Evolutionary conservation across 2,888 invertebrate species (phyloP), one percentile per base, ranked within the genome.

Genomic region (Xanthorhoe designata): DNA sequence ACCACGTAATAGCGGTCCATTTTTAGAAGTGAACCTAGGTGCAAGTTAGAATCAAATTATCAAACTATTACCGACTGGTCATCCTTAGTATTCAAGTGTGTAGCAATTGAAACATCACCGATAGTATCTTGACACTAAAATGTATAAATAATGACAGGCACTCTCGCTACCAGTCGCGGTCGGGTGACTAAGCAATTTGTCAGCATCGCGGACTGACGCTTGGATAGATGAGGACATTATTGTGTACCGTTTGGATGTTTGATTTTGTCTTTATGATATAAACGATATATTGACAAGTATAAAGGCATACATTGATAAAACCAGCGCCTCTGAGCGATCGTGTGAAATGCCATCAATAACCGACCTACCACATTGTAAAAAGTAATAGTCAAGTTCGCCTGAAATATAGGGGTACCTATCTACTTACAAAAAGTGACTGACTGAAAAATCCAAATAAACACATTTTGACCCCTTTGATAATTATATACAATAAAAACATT

Each of bases 151-250:
- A 58, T 66, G 68, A 58, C 51, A 59, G 24, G 64, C 47, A 66
- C 61, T 64, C 66, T 62, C 53, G 52, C 72, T 71, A 69, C 72
- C 51, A 69, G 49, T 59, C 69, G 51, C 72, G 66, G 64, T 53
- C 69, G 64, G 66, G 69, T 73, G 69, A 71, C 71, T 64, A 64
- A 61, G 71, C 72, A 62, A 73, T 73, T 71, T 73, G 68, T 71
- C 69, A 73, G 57, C 67, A 29, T 50, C 54, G 53, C 59, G 58
- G 53, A 54, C 59, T 54, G 58, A 64, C 35, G 19, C 24, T 19
- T 32, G 13, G 52, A 63, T 58, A 45, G 63, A 53, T 53, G 52
- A 24, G 24, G 24, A 24, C 24, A 24, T 24, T 24, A 24, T 24
- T 24, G 24, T 24, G 24, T 24, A 24, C 24, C 24, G 49, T 50